Evolutionary conservation across 2,797 vertebrate genomes (phyloP).

Genomic region (Parauchenoglanis ngamensis): DNA sequence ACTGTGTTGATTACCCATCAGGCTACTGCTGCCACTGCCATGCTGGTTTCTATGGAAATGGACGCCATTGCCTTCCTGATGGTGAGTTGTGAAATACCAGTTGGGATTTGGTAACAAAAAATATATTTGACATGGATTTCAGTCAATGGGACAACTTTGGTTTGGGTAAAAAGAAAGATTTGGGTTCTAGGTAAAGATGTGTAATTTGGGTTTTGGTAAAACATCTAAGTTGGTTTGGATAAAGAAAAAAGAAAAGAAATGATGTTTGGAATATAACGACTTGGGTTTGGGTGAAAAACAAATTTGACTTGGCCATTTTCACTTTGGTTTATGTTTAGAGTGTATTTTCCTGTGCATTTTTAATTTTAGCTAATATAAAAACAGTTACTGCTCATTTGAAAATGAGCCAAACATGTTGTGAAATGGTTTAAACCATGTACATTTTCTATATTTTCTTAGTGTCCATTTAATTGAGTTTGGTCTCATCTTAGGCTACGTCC

Average conservation of each 20-base stretch:
- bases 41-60: slow-evolving; percentile 86
- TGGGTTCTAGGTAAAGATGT: not conserved
- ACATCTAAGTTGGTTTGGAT: not conserved
- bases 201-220: not conserved
- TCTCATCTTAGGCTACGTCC: not conserved
- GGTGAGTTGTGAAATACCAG: slow-evolving; percentile 68
- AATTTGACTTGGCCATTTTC: not conserved
- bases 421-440: not conserved
- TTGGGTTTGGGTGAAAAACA: not conserved
- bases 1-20: slow-evolving; percentile 84
- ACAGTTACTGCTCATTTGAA: not conserved
- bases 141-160: not conserved
- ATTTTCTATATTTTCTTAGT: not conserved
- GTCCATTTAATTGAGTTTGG: not conserved
- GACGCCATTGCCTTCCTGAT: slow-evolving; percentile 86
- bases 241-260: not conserved
- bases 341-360: not conserved
- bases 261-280: not conserved
- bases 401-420: not conserved
- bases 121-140: not conserved
- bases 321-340: not conserved
- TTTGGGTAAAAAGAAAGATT: not conserved
- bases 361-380: not conserved
- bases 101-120: not conserved
- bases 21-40: slow-evolving; percentile 92